A percentile compares a stretch with the other conserved stretches of the same genome.
These are phyloP conservation scores for Orius insidiosus DNA, from an alignment of 1,140 invertebrate genomes.

Conservation along the genomic window DNA sequence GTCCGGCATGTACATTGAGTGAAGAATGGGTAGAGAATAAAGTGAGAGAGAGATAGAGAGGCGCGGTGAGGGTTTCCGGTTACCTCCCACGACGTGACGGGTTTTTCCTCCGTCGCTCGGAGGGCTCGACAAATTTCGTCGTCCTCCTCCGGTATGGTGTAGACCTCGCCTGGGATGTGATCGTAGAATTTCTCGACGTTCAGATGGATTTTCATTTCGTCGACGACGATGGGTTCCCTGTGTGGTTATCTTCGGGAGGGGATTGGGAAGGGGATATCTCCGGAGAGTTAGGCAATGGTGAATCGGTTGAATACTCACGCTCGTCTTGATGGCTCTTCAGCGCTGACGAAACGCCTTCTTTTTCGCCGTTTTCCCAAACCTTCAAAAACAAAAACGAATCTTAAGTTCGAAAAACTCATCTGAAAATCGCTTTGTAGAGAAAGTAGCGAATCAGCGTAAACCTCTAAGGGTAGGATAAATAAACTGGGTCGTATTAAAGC, in stretches of 20 bases:
- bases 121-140: slow-evolving; percentile 33
- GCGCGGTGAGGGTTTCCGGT: slow-evolving; percentile 8
- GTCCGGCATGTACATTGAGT: too few relatives aligned
- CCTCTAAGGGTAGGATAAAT: not conserved
- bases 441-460: not conserved
- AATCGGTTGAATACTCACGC: slow-evolving; percentile 14
- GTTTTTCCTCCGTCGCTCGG: slow-evolving; percentile 30
- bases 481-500: not conserved
- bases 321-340: slow-evolving; percentile 3
- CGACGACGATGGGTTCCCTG: slow-evolving; percentile 5
- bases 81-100: slow-evolving; percentile 21
- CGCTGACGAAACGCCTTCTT: slow-evolving; percentile 3
- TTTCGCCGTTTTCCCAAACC: slow-evolving; percentile 14
- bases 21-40: not conserved
- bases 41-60: slow-evolving; percentile 1
- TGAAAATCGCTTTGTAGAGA: not conserved
- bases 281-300: slow-evolving; percentile 11
- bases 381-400: not conserved
- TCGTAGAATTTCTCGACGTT: slow-evolving; percentile 26
- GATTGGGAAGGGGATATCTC: slow-evolving; percentile 12
- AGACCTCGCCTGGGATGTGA: slow-evolving; percentile 33
- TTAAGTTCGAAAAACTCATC: not conserved
- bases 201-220: slow-evolving; percentile 8
- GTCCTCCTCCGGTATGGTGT: slow-evolving; percentile 36
- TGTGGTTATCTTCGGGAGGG: slow-evolving; percentile 10